These are phyloP conservation scores for Zophobas atratus DNA, from an alignment of 1,140 invertebrate species.

Conservation along the genomic window DNA sequence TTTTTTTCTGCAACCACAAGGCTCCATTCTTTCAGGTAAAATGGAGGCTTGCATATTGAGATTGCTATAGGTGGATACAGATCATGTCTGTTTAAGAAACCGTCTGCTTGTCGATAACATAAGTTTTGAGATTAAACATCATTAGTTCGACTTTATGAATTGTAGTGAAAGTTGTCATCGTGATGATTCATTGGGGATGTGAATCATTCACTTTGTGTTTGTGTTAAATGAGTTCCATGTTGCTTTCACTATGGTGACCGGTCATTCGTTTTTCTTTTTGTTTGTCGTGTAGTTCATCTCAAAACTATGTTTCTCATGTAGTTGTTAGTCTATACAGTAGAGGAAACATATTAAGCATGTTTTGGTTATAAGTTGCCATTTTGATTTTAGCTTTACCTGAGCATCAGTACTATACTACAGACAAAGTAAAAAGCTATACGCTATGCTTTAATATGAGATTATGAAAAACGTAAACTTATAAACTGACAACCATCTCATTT, in stretches of 20 bases:
- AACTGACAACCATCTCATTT: slow-evolving; percentile 30
- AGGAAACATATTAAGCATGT: slow-evolving; percentile 58
- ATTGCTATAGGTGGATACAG: slow-evolving; percentile 66
- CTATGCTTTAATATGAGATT: slow-evolving; percentile 36
- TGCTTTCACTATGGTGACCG: not conserved
- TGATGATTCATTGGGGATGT: no score
- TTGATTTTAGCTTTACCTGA: slow-evolving; percentile 56
- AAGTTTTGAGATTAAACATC: slow-evolving; percentile 57
- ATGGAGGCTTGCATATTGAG: slow-evolving; percentile 68
- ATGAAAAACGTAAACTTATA: slow-evolving; percentile 13
- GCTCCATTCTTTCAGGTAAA: slow-evolving; percentile 83
- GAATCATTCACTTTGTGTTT: no score
- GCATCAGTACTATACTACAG: slow-evolving; percentile 24
- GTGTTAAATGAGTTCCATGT: not conserved
- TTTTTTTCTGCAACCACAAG: slow-evolving; percentile 75
- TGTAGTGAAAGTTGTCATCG: no score
- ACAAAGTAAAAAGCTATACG: slow-evolving; percentile 37
- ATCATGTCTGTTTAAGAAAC: slow-evolving; percentile 53
- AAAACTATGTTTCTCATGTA: slow-evolving; percentile 60
- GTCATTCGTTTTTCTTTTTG: slow-evolving; percentile 13
- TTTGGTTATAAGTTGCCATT: slow-evolving; percentile 59
- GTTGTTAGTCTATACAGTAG: slow-evolving; percentile 59
- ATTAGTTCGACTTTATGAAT: not conserved
- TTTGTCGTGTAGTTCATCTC: slow-evolving; percentile 52
- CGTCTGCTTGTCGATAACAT: slow-evolving; percentile 60